Base-by-base conservation (phyloP, 2,797 vertebrate genomes). In the Columba guinea region DNA sequence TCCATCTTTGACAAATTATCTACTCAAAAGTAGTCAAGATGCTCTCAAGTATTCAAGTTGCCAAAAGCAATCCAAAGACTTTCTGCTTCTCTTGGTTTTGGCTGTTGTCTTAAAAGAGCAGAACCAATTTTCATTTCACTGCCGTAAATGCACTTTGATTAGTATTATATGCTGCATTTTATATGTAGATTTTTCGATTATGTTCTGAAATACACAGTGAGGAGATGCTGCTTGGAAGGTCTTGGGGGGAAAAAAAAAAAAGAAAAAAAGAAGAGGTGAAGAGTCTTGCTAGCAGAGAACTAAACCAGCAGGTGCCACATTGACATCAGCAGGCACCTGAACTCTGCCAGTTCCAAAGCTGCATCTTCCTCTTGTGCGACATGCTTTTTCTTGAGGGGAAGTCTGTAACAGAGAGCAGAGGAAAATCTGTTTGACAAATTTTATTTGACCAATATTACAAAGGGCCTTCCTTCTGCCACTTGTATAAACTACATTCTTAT, bases 81-180 rank as follows among this genome's bases (percentile, higher is more conserved):
- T 91, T 85, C 68, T 92, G 32, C 56, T 83, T 77, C 2, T 89
- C 70, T 74, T 70, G 14, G 56, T 35, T 94, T 84, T 55, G 19
- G 22, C 55, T 51, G 39, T 67, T 1, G 0, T 44, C n/a, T 84
- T 87, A 71, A 91, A 91, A 95, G 56, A 11, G 26, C 5, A 68
- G 55, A 49, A 70, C 23, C 74, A 44, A 73, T 79, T 87, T 77
- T 92, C 49, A 64, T 19, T 88, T 92, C 26, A 52, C 11, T 64
- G 17, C 37, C 41, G 39, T 85, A 87, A 93, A 93, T 93, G 35
- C 24, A 15, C 20, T 93, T 94, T 93, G 75, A 91, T 95, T 96
- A 92, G 69, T 91, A 88, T 59, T 93, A 62, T 91, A 32, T 67
- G 21, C 11, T 65, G 19, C 22, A 27, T 81, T 73, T 91, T 74